These are phyloP conservation scores for Mesorhabditis sp. DNA, from an alignment of 2,888 invertebrate genomes.

Conservation along the genomic window DNA sequence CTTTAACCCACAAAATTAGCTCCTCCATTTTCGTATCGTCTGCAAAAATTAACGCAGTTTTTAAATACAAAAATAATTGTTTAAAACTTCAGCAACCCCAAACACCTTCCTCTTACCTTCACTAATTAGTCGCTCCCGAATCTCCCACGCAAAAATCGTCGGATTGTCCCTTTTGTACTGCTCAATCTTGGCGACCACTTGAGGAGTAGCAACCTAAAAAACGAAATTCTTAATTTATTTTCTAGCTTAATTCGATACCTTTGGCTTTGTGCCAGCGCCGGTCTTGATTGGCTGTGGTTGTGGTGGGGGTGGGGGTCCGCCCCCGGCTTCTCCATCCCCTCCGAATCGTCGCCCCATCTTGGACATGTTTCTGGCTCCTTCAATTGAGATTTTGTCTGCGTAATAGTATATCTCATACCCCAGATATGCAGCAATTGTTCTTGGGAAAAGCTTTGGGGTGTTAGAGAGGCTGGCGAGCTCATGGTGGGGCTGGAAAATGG, in stretches of 20 bases:
- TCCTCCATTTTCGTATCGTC: no score
- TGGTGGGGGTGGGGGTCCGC: neutral
- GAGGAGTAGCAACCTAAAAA: constrained; percentile 83
- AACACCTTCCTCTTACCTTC: constrained; percentile 70
- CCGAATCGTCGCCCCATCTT: constrained; percentile 21
- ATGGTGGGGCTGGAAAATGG: neutral
- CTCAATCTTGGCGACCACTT: constrained; percentile 93
- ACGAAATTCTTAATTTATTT: constrained; percentile 1
- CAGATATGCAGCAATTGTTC: constrained; percentile 49
- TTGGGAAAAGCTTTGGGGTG: constrained; percentile 28
- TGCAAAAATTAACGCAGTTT: no score
- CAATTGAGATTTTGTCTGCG: no score
- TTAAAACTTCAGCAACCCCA: no score
- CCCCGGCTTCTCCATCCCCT: constrained; percentile 3
- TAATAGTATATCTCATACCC: constrained; percentile 27
- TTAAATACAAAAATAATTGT: no score
- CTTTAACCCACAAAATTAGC: no score
- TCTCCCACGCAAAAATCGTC: constrained; percentile 98
- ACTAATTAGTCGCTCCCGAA: constrained; percentile 87
- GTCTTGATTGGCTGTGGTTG: constrained; percentile 13
- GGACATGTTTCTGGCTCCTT: constrained; percentile 23
- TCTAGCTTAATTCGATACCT: constrained; percentile 19
- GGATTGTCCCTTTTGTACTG: constrained; percentile 96
- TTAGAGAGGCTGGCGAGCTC: neutral
- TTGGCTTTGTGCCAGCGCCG: constrained; percentile 44